Base-by-base conservation (phyloP, 2,797 vertebrate genomes). In the Falco berigora region DNA sequence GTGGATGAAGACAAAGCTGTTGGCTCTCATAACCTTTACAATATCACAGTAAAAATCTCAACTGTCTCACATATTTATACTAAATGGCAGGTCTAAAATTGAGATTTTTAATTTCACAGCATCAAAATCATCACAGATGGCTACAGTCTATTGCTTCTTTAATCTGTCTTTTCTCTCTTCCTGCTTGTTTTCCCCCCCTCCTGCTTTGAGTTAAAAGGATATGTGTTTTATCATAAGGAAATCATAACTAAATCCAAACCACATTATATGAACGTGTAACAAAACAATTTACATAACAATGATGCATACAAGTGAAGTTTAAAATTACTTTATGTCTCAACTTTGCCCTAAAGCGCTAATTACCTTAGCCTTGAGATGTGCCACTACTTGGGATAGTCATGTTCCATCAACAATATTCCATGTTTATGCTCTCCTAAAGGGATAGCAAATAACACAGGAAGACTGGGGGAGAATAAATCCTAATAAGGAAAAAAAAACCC, bases 51-150 rank as follows among this genome's bases (percentile, higher is more conserved):
- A 90, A 95, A 96, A 96, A 91, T 94, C 90, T 94, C 92, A 75
- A 84, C 84, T 91, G 88, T 97, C 96, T 96, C 92, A 94, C 93
- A 93, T 80, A 95, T 59, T 93, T 92, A 72, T 94, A 96, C 94
- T 97, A 96, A 95, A 97, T 90, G 95, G 86, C 82, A 97, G 86
- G 88, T 94, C 94, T 92, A 95, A 95, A 97, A 96, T 92, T 95
- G 92, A 96, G 94, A 95, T 95, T 95, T 95, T 88, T 92, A 92
- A 86, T 96, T 96, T 97, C 91, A 93, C 52, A 96, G 83, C 82
- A 81, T 92, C 85, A 94, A 92, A 96, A 95, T 63, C 86, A 82
- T 96, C 95, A 91, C 91, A 95, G 94, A 96, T 93, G 95, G 94
- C 94, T 94, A 77, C 74, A 96, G 95, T 96, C 94, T 97, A 96